Evolutionary conservation across 2,797 vertebrate species (phyloP), one percentile per base, ranked within the genome.

Genomic region (Cirrhinus molitorella): DNA sequence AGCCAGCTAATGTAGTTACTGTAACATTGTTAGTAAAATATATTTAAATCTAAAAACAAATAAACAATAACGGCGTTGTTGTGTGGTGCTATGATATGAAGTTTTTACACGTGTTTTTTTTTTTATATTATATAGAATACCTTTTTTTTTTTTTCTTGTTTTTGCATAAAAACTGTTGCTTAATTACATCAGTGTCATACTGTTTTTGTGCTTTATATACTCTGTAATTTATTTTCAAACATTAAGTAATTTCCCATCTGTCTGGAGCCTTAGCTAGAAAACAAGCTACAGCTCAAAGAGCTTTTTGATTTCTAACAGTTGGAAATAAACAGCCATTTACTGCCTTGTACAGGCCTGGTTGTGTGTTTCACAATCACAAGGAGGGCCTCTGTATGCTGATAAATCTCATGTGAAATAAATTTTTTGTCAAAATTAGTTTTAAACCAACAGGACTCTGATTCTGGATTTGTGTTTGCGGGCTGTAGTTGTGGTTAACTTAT

Each of bases 261-360:
- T 73, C 16, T 28, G 68, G 23, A 72, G 68, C 23, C 28, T 31
- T 47, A 59, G 23, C 57, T 23, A 45, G 57, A 25, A n/a, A 23
- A 55, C 11, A 40, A 75, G 45, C 70, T 47, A 40, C 9, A n/a
- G 13, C 72, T 57, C 23, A 43, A 59, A 21, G 49, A 65, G 31
- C 23, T 31, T 40, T 66, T 73, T 51, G 51, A 74, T 23, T 23
- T 59, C n/a, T 40, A 81, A n/a, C 53, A 14, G 31, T 51, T 57
- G 31, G 19, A 66, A 80, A 71, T 73, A 57, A 74, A 65, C 57
- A 34, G 78, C 25, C 80, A 47, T 66, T 37, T 55, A 65, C 28
- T 11, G 25, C 7, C 31, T 73, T 14, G 14, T 51, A 57, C 43
- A 63, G 17, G 10, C 25, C 23, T 25, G 31, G 61, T 17, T 31